These are phyloP conservation scores for Melanostigma gelatinosum DNA, from an alignment of 2,113 vertebrate species.

Conservation along the genomic window DNA sequence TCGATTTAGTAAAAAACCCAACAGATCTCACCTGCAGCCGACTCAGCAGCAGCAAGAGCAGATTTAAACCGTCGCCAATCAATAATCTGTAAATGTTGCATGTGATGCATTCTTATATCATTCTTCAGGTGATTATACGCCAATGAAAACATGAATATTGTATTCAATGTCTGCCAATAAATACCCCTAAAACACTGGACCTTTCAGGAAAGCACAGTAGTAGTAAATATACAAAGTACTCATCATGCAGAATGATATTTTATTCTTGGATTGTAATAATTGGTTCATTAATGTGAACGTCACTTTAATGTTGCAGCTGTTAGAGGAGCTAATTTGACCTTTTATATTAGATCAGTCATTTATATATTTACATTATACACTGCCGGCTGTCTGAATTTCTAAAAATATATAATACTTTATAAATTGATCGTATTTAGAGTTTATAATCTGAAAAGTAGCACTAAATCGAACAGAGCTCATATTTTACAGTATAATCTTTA, in stretches of 20 bases:
- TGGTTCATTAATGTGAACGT: not conserved
- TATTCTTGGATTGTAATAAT: not conserved
- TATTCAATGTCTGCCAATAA: no score
- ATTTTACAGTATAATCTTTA: no score
- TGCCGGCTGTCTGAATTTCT: not conserved
- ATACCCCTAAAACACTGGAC: no score
- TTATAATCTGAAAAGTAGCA: not conserved
- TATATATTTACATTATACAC: not conserved
- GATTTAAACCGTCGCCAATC: no score
- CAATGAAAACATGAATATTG: no score
- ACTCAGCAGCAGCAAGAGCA: no score
- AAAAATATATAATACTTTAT: not conserved
- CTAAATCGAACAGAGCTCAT: no score
- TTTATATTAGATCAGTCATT: not conserved
- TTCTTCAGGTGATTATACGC: no score
- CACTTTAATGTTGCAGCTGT: not conserved
- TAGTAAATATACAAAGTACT: not conserved
- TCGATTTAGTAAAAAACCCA: not conserved
- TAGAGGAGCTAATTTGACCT: not conserved
- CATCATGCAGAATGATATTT: not conserved
- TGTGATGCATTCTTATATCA: no score
- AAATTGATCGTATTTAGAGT: not conserved
- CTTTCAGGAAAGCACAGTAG: not conserved
- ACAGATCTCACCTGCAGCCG: not conserved
- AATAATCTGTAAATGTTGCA: no score